Evolutionary conservation across 2,888 invertebrate genomes (phyloP), one percentile per base, ranked within the genome.

Genomic region (Tenthredo scrophulariae): DNA sequence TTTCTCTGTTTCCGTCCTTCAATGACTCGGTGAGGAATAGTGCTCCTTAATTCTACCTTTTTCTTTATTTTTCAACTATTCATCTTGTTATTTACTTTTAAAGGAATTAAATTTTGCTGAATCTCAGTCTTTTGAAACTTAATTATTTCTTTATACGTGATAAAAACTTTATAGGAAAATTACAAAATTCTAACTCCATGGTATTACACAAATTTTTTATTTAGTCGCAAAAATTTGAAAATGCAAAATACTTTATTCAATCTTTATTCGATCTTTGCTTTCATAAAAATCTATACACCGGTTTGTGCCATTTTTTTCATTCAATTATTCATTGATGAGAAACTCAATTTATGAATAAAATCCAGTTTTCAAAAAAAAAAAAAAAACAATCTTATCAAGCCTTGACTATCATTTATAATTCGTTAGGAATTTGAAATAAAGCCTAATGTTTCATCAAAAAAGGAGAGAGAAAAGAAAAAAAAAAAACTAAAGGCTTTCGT

Each of bases 361-460:
- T 80, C 85, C 75, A 85, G 37, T 85, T 79, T 70, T 86, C 84
- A 70, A 62, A 33, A 70, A 84, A 85, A 70, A 62, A 33, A 70
- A 84, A 85, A 22, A 86, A 85, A 74, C 85, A 86, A 85, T 74
- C 87, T 88, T 88, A 87, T 87, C 88, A 87, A 87, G 87, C 85
- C 6, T 86, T 87, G 88, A 87, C 86, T 86, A 82, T 72, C 33
- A 82, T 82, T 54, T 83, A 40, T 22, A 70, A 50, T 70, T 43
- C 13, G n/a, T 65, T 46, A n/a, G 10, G 9, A 83, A 22, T 1
- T 83, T 65, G 26, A 26, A 58, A 83, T 43, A 37, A 88, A 89
- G 86, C 88, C 88, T 89, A 7, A n/a, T n/a, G 86, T 46, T 89
- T 88, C 84, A 86, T n/a, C 54, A n/a, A 7, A 5, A 54, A 5